Conservation (phyloP, 2,113 vertebrate genomes). For the Neolamprologus hecqui region DNA sequence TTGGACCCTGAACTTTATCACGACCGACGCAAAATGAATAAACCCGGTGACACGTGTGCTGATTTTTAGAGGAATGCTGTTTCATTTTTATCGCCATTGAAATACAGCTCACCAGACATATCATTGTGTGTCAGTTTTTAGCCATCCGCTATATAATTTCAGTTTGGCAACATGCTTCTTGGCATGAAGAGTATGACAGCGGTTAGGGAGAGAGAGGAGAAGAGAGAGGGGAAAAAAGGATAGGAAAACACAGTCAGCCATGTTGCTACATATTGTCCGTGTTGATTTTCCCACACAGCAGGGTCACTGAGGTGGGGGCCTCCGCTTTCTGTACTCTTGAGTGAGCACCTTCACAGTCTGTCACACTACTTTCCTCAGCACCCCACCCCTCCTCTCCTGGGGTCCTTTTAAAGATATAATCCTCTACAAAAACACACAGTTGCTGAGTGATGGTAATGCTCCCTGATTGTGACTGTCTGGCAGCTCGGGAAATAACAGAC, state of each 20-base stretch:
- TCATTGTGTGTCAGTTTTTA: constrained; percentile 32
- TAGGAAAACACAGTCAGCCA: constrained; percentile 1
- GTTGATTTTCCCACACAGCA: constrained; percentile 60
- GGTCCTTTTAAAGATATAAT: constrained; percentile 61
- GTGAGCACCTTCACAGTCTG: constrained; percentile 59
- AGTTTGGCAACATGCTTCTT: constrained; percentile 15
- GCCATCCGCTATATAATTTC: constrained; percentile 33
- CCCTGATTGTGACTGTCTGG: constrained; percentile 49
- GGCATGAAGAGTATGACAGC: constrained; percentile 26
- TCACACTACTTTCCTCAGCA: constrained; percentile 35
- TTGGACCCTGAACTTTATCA: not conserved
- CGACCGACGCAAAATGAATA: not conserved
- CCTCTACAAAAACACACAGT: constrained; percentile 61
- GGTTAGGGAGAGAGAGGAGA: not conserved
- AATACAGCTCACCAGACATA: constrained; percentile 18
- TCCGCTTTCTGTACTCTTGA: constrained; percentile 61
- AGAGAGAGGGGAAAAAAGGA: not conserved
- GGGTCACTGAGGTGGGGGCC: constrained; percentile 53
- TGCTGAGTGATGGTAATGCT: constrained; percentile 65
- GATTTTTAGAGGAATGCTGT: not conserved
- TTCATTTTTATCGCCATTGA: not conserved
- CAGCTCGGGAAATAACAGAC: constrained; percentile 19
- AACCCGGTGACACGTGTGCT: not conserved
- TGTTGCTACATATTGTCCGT: constrained; percentile 28
- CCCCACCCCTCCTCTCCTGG: not conserved